These are phyloP conservation scores for Eolophus roseicapilla DNA, from an alignment of 2,113 vertebrate species.

Conservation along the genomic window DNA sequence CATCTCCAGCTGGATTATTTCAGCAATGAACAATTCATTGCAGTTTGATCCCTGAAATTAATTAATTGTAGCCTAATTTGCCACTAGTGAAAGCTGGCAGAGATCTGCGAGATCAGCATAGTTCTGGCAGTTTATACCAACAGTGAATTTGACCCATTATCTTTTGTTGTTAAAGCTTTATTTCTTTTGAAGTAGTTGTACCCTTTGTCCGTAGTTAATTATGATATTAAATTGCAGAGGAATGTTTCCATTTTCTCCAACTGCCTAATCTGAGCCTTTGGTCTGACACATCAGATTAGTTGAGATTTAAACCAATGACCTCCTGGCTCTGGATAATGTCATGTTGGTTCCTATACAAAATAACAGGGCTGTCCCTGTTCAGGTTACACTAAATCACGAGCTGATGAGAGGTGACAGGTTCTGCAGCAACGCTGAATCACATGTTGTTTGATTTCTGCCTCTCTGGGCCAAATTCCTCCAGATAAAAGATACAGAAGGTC, in stretches of 20 bases:
- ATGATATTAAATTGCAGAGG: conserved; percentile 70
- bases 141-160: conserved; percentile 50
- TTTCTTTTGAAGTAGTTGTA: conserved; percentile 39
- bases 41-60: conserved; percentile 59
- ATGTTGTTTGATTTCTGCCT: conserved; percentile 58
- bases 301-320: conserved; percentile 71
- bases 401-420: conserved; percentile 58
- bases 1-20: conserved; percentile 45
- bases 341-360: conserved; percentile 59
- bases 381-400: conserved; percentile 69
- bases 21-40: conserved; percentile 37
- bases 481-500: conserved; percentile 53
- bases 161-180: conserved; percentile 51
- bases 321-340: conserved; percentile 68
- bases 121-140: conserved; percentile 35
- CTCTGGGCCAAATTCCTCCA: conserved; percentile 46
- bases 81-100: conserved; percentile 47
- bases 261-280: conserved; percentile 70
- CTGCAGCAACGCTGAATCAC: conserved; percentile 51
- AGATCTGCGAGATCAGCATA: neutral
- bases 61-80: conserved; percentile 64
- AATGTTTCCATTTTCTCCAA: conserved; percentile 62
- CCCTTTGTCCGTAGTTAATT: conserved; percentile 65
- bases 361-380: conserved; percentile 48
- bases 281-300: conserved; percentile 72